phyloP scores from a whole-genome alignment of 2,888 invertebrate species.

The Schizaphis graminum region DNA sequence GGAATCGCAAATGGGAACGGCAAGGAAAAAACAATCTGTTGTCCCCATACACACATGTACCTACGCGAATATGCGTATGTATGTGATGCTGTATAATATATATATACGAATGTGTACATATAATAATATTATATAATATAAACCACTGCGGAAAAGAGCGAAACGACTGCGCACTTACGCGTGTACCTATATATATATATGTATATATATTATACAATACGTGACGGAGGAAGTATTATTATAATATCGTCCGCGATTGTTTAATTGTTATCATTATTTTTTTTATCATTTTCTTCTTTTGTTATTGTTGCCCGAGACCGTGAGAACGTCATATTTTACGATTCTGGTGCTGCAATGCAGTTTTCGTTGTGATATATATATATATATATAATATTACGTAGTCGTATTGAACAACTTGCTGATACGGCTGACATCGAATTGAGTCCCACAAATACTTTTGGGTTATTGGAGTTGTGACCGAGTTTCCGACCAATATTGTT shows the following conservation, averaged over 20 bases:
- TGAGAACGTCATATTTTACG: slow-evolving; percentile 21
- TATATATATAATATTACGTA: too few species aligned
- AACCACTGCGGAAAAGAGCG: background rate
- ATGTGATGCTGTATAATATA: background rate
- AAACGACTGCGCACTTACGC: background rate
- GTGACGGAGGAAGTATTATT: background rate
- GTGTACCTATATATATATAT: background rate
- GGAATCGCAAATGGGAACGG: slow-evolving; percentile 26
- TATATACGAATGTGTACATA: background rate
- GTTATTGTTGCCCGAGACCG: slow-evolving; percentile 23
- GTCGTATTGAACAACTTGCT: background rate
- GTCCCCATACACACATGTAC: background rate
- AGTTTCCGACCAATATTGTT: too few species aligned
- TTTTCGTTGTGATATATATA: background rate
- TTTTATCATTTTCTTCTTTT: background rate
- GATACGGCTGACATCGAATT: too few species aligned
- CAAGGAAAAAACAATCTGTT: slow-evolving; percentile 36
- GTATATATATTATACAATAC: background rate
- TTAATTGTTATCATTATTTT: slow-evolving; percentile 36
- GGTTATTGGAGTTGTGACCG: too few species aligned
- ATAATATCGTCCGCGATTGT: background rate
- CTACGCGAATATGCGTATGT: background rate
- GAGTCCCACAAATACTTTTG: too few species aligned
- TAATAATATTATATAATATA: background rate
- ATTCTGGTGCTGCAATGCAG: background rate